A percentile compares a stretch with the other conserved stretches of the same genome.
Evolutionary conservation across 2,113 vertebrate genomes (phyloP).

Genomic region (Pomatostomus ruficeps): DNA sequence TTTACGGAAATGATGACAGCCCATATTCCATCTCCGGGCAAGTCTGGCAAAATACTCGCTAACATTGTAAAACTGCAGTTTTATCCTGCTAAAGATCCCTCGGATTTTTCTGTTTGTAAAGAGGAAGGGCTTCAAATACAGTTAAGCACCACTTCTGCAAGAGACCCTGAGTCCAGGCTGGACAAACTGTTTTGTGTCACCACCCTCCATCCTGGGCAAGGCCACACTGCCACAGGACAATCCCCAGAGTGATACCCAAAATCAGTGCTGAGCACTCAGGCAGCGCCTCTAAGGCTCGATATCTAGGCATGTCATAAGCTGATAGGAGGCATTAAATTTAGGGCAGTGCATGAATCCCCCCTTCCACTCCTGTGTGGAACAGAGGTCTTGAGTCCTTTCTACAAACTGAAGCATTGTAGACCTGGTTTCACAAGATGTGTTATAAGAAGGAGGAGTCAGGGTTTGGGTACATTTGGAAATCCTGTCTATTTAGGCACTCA

Average conservation of each 20-base stretch:
- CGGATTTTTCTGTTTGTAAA: neutral
- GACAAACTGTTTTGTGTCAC: neutral
- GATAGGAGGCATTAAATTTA: neutral
- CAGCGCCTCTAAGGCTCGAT: neutral
- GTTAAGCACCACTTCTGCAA: neutral
- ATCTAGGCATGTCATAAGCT: neutral
- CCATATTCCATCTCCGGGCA: neutral
- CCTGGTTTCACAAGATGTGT: neutral
- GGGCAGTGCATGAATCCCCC: fast-evolving
- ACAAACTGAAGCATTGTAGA: neutral
- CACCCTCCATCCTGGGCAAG: neutral
- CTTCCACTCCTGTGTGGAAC: neutral
- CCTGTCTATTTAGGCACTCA: neutral
- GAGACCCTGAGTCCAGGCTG: neutral
- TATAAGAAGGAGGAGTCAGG: neutral
- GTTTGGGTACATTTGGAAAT: neutral
- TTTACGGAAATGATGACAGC: fast-evolving
- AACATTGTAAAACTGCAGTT: neutral
- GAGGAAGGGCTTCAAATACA: neutral
- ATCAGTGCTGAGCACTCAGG: neutral
- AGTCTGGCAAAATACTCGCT: neutral
- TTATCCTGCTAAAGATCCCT: neutral
- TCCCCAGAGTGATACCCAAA: neutral
- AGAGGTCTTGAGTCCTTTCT: neutral
- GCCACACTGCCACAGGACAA: neutral